These are phyloP conservation scores for Cheilosia scutellata DNA, from an alignment of 2,888 invertebrate species.

Conservation along the genomic window DNA sequence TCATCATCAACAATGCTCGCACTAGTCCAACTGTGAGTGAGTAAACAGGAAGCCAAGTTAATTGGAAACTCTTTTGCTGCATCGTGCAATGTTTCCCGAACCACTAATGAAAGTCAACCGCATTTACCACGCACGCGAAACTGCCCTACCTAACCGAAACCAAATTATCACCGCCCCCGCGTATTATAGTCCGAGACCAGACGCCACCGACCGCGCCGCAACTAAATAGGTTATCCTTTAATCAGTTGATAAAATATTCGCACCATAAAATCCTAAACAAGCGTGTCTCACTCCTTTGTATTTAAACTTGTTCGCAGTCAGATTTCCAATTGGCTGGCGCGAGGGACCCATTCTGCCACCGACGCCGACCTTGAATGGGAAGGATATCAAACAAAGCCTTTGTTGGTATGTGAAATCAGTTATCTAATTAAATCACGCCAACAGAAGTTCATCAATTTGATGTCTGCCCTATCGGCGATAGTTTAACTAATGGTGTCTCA, in stretches of 20 bases:
- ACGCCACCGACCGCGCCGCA: conserved; percentile 7
- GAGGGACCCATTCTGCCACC: not conserved
- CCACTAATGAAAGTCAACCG: conserved; percentile 68
- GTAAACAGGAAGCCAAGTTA: conserved; percentile 32
- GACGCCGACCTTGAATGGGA: not conserved
- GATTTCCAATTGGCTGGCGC: not conserved
- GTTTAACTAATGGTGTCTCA: conserved; percentile 37
- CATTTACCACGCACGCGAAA: conserved; percentile 26
- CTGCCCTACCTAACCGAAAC: conserved; percentile 56
- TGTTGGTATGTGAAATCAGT: conserved; percentile 26
- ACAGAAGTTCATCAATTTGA: conserved; percentile 19
- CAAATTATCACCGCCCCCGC: conserved; percentile 44
- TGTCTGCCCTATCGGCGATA: conserved; percentile 18
- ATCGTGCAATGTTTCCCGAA: conserved; percentile 19
- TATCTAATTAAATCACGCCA: conserved; percentile 54
- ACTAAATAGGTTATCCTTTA: conserved; percentile 64
- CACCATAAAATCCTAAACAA: conserved; percentile 38
- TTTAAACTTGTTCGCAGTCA: not conserved
- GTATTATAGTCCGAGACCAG: not conserved
- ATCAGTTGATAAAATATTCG: conserved; percentile 66
- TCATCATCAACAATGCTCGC: conserved; percentile 44
- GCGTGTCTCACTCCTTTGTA: conserved; percentile 1
- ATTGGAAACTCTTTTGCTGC: conserved; percentile 53
- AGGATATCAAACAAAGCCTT: conserved; percentile 33
- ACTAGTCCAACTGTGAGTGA: conserved; percentile 54